Evolutionary conservation across 2,797 vertebrate species (phyloP), one percentile per base, ranked within the genome.

Genomic region (Hydrophis major): DNA sequence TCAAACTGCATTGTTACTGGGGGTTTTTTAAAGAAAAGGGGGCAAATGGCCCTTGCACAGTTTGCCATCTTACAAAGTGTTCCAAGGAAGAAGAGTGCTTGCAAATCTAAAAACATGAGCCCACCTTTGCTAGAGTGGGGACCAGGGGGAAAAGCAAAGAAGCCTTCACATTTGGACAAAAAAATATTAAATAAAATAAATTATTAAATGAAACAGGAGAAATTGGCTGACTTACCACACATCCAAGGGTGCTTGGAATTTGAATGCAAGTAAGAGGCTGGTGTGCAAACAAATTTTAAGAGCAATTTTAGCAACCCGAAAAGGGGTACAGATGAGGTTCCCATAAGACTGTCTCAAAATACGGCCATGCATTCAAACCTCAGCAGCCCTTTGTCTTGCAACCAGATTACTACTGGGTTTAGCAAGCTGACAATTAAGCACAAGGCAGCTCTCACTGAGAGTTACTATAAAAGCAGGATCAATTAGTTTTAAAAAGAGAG

Each of bases 141-240:
- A 0, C 2, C n/a, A 2, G 11, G 60, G 25, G 60, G 61, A 1
- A 20, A 20, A 57, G 37, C 60, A 86, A 16, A 63, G 47, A 69
- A 90, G 90, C 7, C 91, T 89, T 2, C 0, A 83, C 53, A 32
- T 53, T 92, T 87, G 42, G 91, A 94, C 86, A 42, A 69, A 95
- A 66, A 69, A 95, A 93, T 0, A 95, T 96, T 95, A 96, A 96
- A 96, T 95, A 97, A 16, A 97, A 96, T 96, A 97, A 96, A 96
- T 96, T 94, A 97, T 94, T 61, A 32, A 83, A 92, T 87, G 74
- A 94, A 94, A 55, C 11, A 4, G 53, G 37, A 16, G 27, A 10
- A 37, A 86, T 0, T 93, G 86, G 93, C 91, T 14, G 69, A 18
- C 55, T 32, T 42, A n/a, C 27, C 47, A 22, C 27, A 53, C 18